Base-by-base conservation (phyloP, 2,113 vertebrate genomes). In the Oxyura jamaicensis region DNA sequence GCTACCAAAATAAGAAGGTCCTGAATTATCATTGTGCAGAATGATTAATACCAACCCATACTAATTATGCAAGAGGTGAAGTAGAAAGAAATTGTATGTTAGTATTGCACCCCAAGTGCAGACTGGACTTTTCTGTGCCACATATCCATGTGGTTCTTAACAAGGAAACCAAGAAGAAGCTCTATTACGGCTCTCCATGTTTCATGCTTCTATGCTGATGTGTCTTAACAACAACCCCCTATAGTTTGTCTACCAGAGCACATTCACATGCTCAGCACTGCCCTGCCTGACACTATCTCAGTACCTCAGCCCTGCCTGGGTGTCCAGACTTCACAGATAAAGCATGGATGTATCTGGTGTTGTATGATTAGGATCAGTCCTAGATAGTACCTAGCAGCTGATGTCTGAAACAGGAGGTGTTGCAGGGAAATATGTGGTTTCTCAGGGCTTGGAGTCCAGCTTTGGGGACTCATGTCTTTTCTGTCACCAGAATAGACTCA, bases 381-480 rank as follows among this genome's bases (percentile, higher is more conserved):
- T 23, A 52, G 50, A 13, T 25, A 52, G 50, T 52, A 80, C n/a
- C 18, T 22, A 46, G 35, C 4, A 16, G 28, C 26, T 44, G 15
- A 48, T 10, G 26, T 3, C 21, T 35, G 46, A 48, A 78, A 53
- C 11, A 58, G 66, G 53, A 55, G 33, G 36, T 44, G n/a, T 26
- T 46, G 1, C 5, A 59, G 35, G 18, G n/a, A 63, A 18, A 2
- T 17, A n/a, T 36, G 29, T 9, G 21, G 11, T 6, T 78, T 6
- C 28, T 10, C 44, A 53, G 13, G 41, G 36, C 41, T 86, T 41
- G 9, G 1, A 6, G 26, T 12, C n/a, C 18, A 8, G 1, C 18
- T 35, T 1, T 0, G 0, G 18, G 3, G 8, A 48, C 10, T 25
- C 4, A 3, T 15, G 29, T 20, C 41, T 81, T 81, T n/a, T n/a